Conservation (phyloP, 2,113 vertebrate genomes). For the Oxyruncus cristatus region DNA sequence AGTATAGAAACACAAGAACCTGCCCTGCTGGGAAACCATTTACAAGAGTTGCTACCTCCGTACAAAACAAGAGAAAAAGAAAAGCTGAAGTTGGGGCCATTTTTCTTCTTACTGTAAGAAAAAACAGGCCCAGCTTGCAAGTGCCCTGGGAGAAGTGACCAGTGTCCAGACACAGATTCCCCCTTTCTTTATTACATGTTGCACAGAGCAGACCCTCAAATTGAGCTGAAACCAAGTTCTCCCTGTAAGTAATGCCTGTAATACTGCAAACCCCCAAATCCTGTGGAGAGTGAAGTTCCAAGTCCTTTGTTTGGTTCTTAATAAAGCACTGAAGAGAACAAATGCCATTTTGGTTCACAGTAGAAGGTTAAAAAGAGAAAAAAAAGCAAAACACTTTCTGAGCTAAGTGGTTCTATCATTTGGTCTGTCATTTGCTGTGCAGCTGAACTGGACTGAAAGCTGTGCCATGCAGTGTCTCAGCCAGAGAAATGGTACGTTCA, state of each 20-base stretch:
- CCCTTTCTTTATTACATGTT: not conserved
- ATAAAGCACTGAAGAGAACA: not conserved
- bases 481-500: not conserved
- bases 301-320: not conserved
- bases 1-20: not conserved
- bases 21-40: not conserved
- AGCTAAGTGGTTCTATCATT: not conserved
- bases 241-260: not conserved
- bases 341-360: not conserved
- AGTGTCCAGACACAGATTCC: not conserved
- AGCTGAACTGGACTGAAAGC: not conserved
- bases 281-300: not conserved
- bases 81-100: not conserved
- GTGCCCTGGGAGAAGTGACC: not conserved
- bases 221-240: not conserved
- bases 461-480: not conserved
- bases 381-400: not conserved
- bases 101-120: not conserved
- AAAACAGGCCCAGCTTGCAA: not conserved
- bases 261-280: not conserved
- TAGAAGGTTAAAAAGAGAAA: not conserved
- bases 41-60: not conserved
- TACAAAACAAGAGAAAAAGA: not conserved
- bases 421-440: not conserved
- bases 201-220: not conserved